Evolutionary conservation across 2,113 vertebrate species (phyloP).

Genomic region (Anarhynchus alexandrinus): DNA sequence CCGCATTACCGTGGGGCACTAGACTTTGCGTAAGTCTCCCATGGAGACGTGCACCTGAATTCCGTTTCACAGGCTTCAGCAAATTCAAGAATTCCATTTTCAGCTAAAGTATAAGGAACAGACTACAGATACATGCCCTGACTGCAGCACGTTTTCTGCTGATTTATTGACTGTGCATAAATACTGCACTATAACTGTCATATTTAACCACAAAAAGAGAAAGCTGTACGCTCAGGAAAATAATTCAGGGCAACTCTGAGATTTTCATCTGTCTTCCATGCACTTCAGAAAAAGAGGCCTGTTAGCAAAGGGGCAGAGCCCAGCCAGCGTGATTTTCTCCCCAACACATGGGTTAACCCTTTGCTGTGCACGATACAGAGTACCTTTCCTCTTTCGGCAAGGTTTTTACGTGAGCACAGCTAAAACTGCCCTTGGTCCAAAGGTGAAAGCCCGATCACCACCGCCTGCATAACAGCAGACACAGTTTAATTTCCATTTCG

Average conservation of each 20-base stretch:
- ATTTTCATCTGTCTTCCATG: background rate
- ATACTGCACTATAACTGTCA: slow-evolving; percentile 18
- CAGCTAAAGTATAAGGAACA: background rate
- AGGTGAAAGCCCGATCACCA: background rate
- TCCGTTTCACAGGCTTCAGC: background rate
- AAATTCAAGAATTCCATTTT: slow-evolving; percentile 1
- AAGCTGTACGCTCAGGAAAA: slow-evolving; percentile 13
- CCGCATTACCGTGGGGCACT: background rate
- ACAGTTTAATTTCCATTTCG: background rate
- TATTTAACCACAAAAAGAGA: slow-evolving; percentile 32
- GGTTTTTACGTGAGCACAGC: background rate
- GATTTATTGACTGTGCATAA: slow-evolving; percentile 54
- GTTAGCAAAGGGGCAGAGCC: background rate
- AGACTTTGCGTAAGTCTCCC: background rate
- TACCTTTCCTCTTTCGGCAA: background rate
- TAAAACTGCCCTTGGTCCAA: background rate
- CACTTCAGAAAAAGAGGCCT: background rate
- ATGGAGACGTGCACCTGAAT: background rate
- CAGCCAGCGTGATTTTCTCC: background rate
- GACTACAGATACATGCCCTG: background rate
- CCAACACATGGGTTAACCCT: background rate
- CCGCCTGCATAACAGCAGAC: background rate
- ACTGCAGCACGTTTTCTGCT: slow-evolving; percentile 21
- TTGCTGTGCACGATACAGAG: background rate
- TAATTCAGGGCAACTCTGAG: slow-evolving; percentile 9